Conservation (phyloP, 2,113 vertebrate species). For the Oenanthe oenanthe region DNA sequence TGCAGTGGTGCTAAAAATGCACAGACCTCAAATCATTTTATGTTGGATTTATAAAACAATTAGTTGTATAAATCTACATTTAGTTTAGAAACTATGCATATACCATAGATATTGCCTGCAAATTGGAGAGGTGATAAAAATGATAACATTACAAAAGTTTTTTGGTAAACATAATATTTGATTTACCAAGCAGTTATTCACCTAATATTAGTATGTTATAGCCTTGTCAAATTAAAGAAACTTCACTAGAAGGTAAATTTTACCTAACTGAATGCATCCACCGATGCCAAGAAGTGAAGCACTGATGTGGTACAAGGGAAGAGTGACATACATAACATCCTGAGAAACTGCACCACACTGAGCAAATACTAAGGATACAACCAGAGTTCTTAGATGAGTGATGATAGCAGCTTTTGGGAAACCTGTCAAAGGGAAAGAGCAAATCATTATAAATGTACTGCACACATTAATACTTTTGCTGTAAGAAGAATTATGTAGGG, state of each 20-base stretch:
- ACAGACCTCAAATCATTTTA: not conserved
- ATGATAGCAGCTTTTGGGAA: slow-evolving; percentile 5
- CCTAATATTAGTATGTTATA: not conserved
- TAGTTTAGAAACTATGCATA: not conserved
- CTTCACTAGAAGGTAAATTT: not conserved
- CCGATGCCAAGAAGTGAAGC: not conserved
- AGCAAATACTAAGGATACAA: not conserved
- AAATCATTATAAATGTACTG: not conserved
- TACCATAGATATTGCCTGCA: not conserved
- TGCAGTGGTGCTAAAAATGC: not conserved
- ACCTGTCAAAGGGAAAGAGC: not conserved
- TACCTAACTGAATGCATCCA: not conserved
- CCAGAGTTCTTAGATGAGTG: not conserved
- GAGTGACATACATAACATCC: not conserved
- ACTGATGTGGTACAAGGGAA: not conserved
- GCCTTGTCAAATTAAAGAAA: not conserved
- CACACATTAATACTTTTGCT: not conserved
- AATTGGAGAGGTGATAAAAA: not conserved
- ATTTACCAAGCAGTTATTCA: not conserved
- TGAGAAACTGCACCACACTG: not conserved
- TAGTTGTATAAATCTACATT: not conserved
- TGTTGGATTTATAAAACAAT: not conserved
- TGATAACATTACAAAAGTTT: not conserved
- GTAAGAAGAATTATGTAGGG: not conserved
- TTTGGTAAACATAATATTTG: not conserved